These are phyloP conservation scores for Phalera bucephala DNA, from an alignment of 2,888 invertebrate species.

Conservation along the genomic window DNA sequence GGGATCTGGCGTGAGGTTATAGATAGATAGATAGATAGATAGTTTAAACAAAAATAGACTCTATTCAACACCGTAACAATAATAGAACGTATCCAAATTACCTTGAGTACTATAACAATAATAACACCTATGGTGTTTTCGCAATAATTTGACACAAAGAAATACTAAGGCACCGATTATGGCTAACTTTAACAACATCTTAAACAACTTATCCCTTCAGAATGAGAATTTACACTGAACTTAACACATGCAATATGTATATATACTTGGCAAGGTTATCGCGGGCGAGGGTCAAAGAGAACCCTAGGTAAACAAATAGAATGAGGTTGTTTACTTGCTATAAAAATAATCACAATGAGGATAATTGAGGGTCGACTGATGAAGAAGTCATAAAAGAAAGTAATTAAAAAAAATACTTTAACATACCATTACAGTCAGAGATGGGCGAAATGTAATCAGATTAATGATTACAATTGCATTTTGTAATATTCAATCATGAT, in stretches of 20 bases:
- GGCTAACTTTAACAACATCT: slow-evolving; percentile 67
- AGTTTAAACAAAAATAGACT: no score
- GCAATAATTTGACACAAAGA: slow-evolving; percentile 64
- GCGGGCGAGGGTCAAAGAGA: slow-evolving; percentile 18
- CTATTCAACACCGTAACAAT: no score
- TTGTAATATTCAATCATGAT: no score
- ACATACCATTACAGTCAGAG: no score
- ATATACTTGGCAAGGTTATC: slow-evolving; percentile 20
- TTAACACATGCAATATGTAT: slow-evolving; percentile 8
- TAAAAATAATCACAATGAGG: slow-evolving; percentile 27
- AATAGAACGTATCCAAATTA: slow-evolving; percentile 4
- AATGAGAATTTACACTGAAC: slow-evolving; percentile 38
- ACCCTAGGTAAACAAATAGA: slow-evolving; percentile 31
- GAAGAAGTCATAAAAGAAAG: no score
- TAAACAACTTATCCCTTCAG: slow-evolving; percentile 31
- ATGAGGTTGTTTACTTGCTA: slow-evolving; percentile 40
- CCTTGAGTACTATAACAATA: slow-evolving; percentile 39
- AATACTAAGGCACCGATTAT: slow-evolving; percentile 64
- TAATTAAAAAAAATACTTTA: no score
- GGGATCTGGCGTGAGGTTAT: no score
- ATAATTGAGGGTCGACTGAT: slow-evolving; percentile 33
- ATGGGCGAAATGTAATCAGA: no score
- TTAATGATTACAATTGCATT: no score
- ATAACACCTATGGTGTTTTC: slow-evolving; percentile 38
- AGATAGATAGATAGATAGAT: no score